Evolutionary conservation across 2,113 vertebrate species (phyloP), one percentile per base, ranked within the genome.

Genomic region (Oophaga pumilio): DNA sequence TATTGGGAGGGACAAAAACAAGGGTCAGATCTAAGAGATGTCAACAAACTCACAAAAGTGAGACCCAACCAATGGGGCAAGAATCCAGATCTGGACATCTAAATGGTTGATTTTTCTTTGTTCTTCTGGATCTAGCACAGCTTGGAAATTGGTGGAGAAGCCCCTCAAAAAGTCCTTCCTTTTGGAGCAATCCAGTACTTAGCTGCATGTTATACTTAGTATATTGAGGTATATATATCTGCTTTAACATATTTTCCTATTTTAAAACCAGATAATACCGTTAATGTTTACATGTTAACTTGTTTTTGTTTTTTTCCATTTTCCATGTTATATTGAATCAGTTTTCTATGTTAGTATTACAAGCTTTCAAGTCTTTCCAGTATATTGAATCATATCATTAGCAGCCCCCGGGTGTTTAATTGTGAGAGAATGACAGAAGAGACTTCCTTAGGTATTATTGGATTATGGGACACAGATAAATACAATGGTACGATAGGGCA

Each of bases 381-480:
- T 71, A 33, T 71, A 71, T 71, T 71, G 17, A 71, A 71, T 71
- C 71, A 74, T 74, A 74, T 74, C 71, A 18, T 74, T 74, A 74
- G 71, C 71, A 50, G 71, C 71, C 71, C 71, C 71, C 17, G 26
- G 71, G 71, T 74, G 71, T 74, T 74, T 74, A 74, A 74, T 74
- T 74, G 71, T 74, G 43, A 74, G 71, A 11, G 71, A 74, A 74
- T 74, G 71, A 74, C 71, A 74, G 71, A 12, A 50, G 71, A 80
- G 57, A 60, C 53, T 80, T 80, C 26, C 53, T 80, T 80, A 33
- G 77, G 77, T 17, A 78, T 59, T 59, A 80, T 59, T 28, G 77
- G n/a, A 80, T 80, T 80, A 80, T 80, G 77, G 53, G 53, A 80
- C 24, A 80, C 53, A 80, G 53, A 80, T 80, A 80, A 80, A 59